These are phyloP conservation scores for Ichneumoninae sp. DNA, from an alignment of 2,888 invertebrate genomes.

Conservation along the genomic window DNA sequence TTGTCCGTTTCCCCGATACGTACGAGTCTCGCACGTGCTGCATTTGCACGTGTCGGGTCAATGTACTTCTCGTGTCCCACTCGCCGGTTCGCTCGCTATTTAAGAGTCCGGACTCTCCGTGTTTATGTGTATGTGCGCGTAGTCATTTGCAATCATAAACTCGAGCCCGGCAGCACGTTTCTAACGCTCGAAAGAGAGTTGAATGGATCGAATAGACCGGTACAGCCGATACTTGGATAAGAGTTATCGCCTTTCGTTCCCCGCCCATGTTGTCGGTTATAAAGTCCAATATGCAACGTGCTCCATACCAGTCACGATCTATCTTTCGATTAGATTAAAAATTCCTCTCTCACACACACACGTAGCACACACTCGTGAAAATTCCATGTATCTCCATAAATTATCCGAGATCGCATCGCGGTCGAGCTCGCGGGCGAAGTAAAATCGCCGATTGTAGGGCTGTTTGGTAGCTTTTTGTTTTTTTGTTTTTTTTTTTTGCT, in stretches of 20 bases:
- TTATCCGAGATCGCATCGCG: not conserved
- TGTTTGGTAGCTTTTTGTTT: not conserved
- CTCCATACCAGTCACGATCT: not conserved
- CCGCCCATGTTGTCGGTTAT: slow-evolving; percentile 5
- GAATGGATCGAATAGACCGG: slow-evolving; percentile 44
- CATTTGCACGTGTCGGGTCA: slow-evolving; percentile 70
- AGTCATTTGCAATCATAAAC: slow-evolving; percentile 61
- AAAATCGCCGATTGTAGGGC: not conserved
- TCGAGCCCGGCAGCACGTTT: slow-evolving; percentile 46
- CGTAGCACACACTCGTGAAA: not conserved
- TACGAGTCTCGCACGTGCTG: slow-evolving; percentile 71
- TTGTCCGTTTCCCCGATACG: not conserved
- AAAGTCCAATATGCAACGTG: slow-evolving; percentile 16
- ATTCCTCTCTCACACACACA: not conserved
- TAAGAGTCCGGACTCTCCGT: not conserved
- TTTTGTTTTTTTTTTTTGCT: not conserved
- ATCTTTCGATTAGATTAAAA: slow-evolving; percentile 19
- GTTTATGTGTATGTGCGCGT: slow-evolving; percentile 7
- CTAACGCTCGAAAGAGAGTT: slow-evolving; percentile 46
- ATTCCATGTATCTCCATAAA: not conserved
- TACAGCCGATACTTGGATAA: slow-evolving; percentile 9
- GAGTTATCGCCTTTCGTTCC: slow-evolving; percentile 17
- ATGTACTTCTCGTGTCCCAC: slow-evolving; percentile 57
- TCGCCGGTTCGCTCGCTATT: slow-evolving; percentile 10
- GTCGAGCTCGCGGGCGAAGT: not conserved